These are phyloP conservation scores for Xylota sylvarum DNA, from an alignment of 2,888 invertebrate genomes.

Conservation along the genomic window DNA sequence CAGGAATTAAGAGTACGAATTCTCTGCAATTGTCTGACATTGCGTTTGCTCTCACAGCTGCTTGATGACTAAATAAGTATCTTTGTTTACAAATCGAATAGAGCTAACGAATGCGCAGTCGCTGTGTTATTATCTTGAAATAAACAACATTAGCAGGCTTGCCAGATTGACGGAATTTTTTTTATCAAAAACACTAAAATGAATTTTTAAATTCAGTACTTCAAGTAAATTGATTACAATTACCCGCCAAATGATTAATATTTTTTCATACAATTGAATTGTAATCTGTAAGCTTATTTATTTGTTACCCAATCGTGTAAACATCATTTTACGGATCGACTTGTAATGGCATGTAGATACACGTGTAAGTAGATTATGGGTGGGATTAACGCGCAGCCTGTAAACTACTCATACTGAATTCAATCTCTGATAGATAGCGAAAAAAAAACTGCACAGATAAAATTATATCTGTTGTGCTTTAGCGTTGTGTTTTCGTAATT, in stretches of 20 bases:
- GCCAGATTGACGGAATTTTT: neutral
- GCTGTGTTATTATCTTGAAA: neutral
- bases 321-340: neutral
- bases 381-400: neutral
- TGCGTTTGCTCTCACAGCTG: neutral
- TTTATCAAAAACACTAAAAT: neutral
- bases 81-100: neutral
- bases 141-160: neutral
- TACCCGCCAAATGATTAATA: neutral
- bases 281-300: neutral
- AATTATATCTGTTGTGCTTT: no score
- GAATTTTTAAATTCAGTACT: neutral
- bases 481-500: no score
- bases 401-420: neutral
- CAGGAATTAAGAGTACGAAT: slow-evolving; percentile 37
- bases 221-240: neutral
- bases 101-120: neutral
- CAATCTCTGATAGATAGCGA: no score
- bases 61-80: slow-evolving; percentile 14
- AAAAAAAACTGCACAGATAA: no score
- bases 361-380: neutral
- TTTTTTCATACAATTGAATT: neutral
- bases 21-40: slow-evolving; percentile 34
- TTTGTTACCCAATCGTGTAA: neutral
- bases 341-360: neutral